Conservation (phyloP, 2,888 invertebrate genomes). For the Heliconius sara region DNA sequence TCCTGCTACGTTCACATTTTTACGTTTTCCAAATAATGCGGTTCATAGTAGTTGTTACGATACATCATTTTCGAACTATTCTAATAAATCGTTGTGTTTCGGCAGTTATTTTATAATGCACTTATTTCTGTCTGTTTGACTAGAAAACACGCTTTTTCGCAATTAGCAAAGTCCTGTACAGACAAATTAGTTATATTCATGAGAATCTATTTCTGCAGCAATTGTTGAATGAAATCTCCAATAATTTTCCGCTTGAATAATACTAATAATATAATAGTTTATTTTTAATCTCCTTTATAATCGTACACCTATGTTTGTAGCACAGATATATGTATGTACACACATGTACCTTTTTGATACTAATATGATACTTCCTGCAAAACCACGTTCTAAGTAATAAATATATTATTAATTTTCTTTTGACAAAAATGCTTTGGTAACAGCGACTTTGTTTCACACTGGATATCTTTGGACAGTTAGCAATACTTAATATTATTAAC, state of each 20-base stretch:
- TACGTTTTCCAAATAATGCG: too few species aligned
- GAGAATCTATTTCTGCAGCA: neutral
- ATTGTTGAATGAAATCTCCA: neutral
- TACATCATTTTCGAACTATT: too few species aligned
- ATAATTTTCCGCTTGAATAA: neutral
- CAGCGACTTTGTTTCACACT: constrained; percentile 9
- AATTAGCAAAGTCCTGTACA: neutral
- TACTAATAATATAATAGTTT: neutral
- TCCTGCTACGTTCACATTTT: too few species aligned
- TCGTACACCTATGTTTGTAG: neutral
- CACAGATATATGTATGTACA: neutral
- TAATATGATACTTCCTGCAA: neutral
- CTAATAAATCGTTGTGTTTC: constrained; percentile 13
- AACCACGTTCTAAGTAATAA: neutral
- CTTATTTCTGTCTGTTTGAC: neutral
- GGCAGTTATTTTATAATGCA: neutral
- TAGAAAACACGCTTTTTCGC: neutral
- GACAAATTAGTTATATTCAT: neutral
- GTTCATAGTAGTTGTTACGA: too few species aligned
- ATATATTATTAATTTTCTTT: neutral
- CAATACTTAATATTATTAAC: constrained; percentile 14
- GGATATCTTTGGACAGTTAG: constrained; percentile 20
- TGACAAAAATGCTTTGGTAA: constrained; percentile 22
- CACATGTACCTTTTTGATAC: neutral
- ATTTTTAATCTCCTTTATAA: neutral